Evolutionary conservation across 2,797 vertebrate species (phyloP), one percentile per base, ranked within the genome.

Genomic region (Neosilurus mollespiculum): DNA sequence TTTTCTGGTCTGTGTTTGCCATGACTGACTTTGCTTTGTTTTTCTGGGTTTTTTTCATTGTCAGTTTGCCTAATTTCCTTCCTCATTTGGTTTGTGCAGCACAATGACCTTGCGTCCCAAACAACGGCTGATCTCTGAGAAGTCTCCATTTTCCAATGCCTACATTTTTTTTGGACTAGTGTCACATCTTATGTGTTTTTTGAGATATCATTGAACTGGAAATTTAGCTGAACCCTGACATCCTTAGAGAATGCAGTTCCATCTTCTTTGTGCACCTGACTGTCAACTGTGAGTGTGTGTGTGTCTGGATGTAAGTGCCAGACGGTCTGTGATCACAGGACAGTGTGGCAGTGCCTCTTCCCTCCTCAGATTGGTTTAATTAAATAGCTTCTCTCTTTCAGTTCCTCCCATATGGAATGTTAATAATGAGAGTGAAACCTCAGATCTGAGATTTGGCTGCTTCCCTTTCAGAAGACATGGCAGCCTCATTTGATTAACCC

Each of bases 381-480:
- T 87, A 89, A 86, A 85, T 85, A 80, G 70, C 70, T 69, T 67
- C 49, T 70, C 61, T 54, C 62, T 59, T 83, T 79, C 66, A 69
- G 34, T 12, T 65, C 62, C 70, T 81, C 78, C n/a, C 49, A 59
- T 86, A 81, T 71, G 76, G 71, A 86, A 86, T 86, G 86, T 77
- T 87, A 83, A 87, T 87, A 81, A 86, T 79, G 84, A 83, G n/a
- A 67, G 58, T 24, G 78, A 66, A 73, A 62, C 20, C 67, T 53
- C 34, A 58, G 9, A 30, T 66, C 58, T 56, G 58, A 81, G 78
- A 72, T 51, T 82, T 69, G 34, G 75, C 62, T 30, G 49, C 65
- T 53, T 79, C 20, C 11, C 71, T 80, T 83, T 65, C 59, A 80
- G 22, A 20, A 54, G 78, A 86, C 64, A 51, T 22, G 26, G 78